Base-by-base conservation (phyloP, 2,888 invertebrate species). In the Melieria picta region DNA sequence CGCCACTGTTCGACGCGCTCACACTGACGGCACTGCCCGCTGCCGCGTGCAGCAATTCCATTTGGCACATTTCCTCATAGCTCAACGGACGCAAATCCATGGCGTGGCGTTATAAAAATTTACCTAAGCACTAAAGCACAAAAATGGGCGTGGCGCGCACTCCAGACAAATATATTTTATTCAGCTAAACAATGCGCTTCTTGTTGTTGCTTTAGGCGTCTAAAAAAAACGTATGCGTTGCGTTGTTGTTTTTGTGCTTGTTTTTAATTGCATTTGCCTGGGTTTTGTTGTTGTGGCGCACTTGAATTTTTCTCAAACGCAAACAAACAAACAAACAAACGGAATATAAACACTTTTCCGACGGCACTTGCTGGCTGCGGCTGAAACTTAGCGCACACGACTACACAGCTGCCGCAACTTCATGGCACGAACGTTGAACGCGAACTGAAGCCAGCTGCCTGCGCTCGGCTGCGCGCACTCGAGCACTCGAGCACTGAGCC, bases 61-160 rank as follows among this genome's bases (percentile, higher is more conserved):
- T 83, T 81, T 85, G 85, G 76, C 84, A 86, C 79, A 86, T 78
- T 76, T 86, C 86, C 69, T 86, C 85, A 73, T 85, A 86, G 74
- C 83, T 85, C 60, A 86, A 78, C 48, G 85, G 84, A 61, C 86
- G 81, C 65, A 86, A 77, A 77, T 86, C 85, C 85, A 86, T 85
- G 46, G n/a, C 60, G 52, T 71, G 70, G 42, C 43, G 11, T 4
- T n/a, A 5, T 48, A n/a, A 11, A 6, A 42, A 46, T 58, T 50
- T 5, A 3, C 30, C 30, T 30, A 30, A 30, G 3, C 30, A 30
- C 30, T 30, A 30, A 30, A 30, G 30, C 30, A 30, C 30, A 30
- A 30, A 30, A 30, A 30, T 3, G 30, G 30, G 30, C 30, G 30
- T 30, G 30, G 30, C 30, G 30, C 30, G 3, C 30, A 30, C 30